A percentile compares a stretch with the other conserved stretches of the same genome.
phyloP scores from a whole-genome alignment of 2,888 invertebrate species.

The Caenorhabditis sinica region DNA sequence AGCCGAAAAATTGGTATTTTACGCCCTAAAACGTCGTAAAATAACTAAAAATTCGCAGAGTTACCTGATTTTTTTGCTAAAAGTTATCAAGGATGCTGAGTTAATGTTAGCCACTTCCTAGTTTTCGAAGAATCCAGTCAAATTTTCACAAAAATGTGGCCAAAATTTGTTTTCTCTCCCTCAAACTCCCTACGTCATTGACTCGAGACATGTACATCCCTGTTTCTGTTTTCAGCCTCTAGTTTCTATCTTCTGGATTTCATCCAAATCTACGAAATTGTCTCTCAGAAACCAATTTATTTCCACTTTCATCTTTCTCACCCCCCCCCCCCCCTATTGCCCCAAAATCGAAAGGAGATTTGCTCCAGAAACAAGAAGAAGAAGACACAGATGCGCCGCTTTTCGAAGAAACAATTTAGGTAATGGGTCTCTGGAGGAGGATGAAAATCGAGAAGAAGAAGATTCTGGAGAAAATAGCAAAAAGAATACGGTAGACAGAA shows the following conservation, averaged over 20 bases:
- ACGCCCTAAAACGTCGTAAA: too few relatives aligned
- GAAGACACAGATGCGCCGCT: slow-evolving; percentile 22
- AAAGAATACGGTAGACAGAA: slow-evolving; percentile 6
- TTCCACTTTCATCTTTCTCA: neutral
- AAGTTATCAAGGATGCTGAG: too few relatives aligned
- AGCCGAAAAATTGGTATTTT: too few relatives aligned
- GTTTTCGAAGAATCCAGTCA: too few relatives aligned
- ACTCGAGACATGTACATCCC: too few relatives aligned
- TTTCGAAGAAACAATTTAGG: slow-evolving; percentile 63
- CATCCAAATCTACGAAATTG: neutral
- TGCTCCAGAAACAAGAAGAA: slow-evolving; percentile 3
- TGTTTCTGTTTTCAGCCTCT: too few relatives aligned
- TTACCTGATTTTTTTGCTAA: too few relatives aligned
- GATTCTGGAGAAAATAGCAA: slow-evolving; percentile 13
- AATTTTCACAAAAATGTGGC: too few relatives aligned
- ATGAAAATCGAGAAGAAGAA: slow-evolving; percentile 20
- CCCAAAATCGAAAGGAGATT: slow-evolving; percentile 25
- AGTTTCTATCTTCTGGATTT: neutral
- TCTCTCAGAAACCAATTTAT: slow-evolving; percentile 15
- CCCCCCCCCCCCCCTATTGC: neutral
- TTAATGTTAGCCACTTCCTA: too few relatives aligned
- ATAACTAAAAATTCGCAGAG: too few relatives aligned
- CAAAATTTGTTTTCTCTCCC: too few relatives aligned
- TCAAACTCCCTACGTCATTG: too few relatives aligned
- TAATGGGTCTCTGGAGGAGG: slow-evolving; percentile 61